Conservation (phyloP, 2,113 vertebrate species). For the Rhineura floridana region DNA sequence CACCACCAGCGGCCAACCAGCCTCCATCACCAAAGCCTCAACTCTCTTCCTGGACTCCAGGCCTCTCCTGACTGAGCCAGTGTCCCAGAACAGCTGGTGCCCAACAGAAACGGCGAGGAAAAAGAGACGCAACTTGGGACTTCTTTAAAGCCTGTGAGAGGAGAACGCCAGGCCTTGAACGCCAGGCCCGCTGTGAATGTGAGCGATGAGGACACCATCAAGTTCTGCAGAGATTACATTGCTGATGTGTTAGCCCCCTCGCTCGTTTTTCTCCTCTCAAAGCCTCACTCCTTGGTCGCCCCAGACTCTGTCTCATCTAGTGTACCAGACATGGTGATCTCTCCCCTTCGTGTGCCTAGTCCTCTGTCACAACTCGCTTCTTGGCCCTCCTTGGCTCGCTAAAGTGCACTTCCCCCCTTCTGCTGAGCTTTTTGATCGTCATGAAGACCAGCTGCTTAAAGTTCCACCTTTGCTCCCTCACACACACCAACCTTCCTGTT, state of each 20-base stretch:
- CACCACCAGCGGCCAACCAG: neutral
- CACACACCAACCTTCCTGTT: neutral
- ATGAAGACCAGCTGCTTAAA: conserved; percentile 65
- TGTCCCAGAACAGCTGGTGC: neutral
- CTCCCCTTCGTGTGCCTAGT: neutral
- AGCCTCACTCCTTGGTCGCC: rapidly evolving
- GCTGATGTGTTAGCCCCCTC: neutral
- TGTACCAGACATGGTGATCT: neutral
- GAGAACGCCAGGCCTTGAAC: neutral
- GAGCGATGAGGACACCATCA: neutral
- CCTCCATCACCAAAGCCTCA: neutral
- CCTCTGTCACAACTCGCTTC: neutral
- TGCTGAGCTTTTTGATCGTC: conserved; percentile 61
- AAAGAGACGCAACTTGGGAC: neutral
- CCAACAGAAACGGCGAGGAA: neutral
- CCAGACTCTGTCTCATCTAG: neutral
- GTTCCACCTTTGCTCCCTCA: neutral
- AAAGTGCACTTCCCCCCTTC: conserved; percentile 69
- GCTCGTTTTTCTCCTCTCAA: neutral
- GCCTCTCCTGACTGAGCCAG: neutral
- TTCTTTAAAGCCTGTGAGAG: neutral
- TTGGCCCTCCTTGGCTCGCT: conserved; percentile 20
- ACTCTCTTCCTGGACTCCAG: neutral
- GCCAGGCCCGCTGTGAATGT: neutral
- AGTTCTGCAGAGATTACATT: neutral